A percentile compares a stretch with the other conserved stretches of the same genome.
Evolutionary conservation across 53 echinoderm and acorn worm genomes (phyloP).

Genomic region (Henricia sp.): DNA sequence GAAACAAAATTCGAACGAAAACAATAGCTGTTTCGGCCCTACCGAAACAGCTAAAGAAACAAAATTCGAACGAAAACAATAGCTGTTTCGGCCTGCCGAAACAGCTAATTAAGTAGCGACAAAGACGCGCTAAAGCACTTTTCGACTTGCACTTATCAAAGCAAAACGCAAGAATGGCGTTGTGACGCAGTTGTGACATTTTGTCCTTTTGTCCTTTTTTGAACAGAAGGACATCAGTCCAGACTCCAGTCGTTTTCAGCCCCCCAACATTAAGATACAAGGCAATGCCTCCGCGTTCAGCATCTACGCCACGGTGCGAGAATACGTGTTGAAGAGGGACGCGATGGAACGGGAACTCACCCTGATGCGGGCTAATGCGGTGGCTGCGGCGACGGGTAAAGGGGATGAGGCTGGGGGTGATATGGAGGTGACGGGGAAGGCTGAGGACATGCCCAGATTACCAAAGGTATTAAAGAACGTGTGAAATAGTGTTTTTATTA

Average conservation of each 20-base stretch:
- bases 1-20: no score
- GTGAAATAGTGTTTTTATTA: no score
- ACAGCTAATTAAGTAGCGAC: no score
- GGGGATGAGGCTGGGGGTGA: slow-evolving; percentile 62
- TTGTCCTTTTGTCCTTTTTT: neutral
- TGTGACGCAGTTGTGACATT: no score
- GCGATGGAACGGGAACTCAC: slow-evolving; percentile 74
- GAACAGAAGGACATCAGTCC: slow-evolving; percentile 67
- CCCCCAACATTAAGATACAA: slow-evolving; percentile 82
- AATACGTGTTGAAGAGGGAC: slow-evolving; percentile 89
- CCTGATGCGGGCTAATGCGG: slow-evolving; percentile 55
- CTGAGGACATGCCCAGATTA: slow-evolving; percentile 67
- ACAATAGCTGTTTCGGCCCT: no score
- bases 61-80: no score
- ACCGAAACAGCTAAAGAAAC: no score
- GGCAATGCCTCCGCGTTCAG: slow-evolving; percentile 95
- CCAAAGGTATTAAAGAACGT: slow-evolving; percentile 97
- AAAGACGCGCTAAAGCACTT: no score
- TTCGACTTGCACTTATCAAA: no score
- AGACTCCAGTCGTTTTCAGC: slow-evolving; percentile 70
- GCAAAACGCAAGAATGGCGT: no score
- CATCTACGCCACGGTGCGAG: slow-evolving; percentile 84
- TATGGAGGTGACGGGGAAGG: slow-evolving; percentile 72
- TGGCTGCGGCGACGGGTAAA: slow-evolving; percentile 25
- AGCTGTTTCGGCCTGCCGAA: no score